phyloP scores from a whole-genome alignment of 2,888 invertebrate species.

The Allolobophora icterica region DNA sequence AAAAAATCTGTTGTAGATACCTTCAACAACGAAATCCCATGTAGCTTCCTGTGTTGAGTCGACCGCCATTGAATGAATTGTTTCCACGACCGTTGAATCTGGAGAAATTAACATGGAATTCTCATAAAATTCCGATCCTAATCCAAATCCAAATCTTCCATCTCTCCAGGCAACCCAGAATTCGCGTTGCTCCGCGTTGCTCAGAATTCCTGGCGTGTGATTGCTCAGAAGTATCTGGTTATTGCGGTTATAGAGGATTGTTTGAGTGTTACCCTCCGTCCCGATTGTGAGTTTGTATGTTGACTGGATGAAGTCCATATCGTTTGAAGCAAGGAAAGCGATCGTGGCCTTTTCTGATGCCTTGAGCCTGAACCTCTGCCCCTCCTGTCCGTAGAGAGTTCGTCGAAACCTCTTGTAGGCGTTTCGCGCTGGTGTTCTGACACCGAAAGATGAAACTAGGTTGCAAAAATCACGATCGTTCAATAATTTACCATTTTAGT shows the following conservation, averaged over 20 bases:
- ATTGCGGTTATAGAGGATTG: no score
- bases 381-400: not conserved
- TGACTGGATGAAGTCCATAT: not conserved
- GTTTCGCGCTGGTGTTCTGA: no score
- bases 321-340: not conserved
- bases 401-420: no score
- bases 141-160: not conserved
- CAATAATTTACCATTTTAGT: no score
- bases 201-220: not conserved
- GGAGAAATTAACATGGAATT: not conserved
- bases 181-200: not conserved
- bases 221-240: no score
- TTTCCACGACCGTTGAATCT: not conserved
- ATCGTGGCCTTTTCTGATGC: not conserved
- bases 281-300: no score
- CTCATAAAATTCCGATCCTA: constrained; percentile 2
- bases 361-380: not conserved
- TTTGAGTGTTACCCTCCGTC: no score
- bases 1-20: not conserved
- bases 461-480: no score
- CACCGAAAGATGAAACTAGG: no score
- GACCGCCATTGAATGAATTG: not conserved
- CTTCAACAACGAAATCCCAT: not conserved
- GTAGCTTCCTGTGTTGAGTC: not conserved
- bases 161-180: not conserved